Base-by-base conservation (phyloP, 2,797 vertebrate genomes). In the Brachymystax lenok region DNA sequence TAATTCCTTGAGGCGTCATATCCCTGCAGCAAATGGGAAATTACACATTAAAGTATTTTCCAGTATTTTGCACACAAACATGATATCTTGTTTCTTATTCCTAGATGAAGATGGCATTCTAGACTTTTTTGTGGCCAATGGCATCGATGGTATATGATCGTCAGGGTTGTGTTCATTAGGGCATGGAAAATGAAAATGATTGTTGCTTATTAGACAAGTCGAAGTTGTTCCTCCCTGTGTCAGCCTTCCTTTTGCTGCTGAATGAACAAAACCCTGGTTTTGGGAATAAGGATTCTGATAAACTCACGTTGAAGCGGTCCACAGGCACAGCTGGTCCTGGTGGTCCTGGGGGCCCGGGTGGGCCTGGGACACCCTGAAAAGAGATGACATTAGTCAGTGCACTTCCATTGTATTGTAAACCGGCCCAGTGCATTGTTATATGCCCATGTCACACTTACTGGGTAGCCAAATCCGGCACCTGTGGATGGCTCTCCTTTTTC, bases 401-500 rank as follows among this genome's bases (percentile, higher is more conserved):
- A 12, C 10, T 21, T 8, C 21, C n/a, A 61, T 12, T 17, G 21
- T 24, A 63, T 12, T 63, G 21, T 27, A 12, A 63, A 63, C 21
- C 21, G 10, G 56, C 56, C 56, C 56, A 61, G 59, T 24, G 12
- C 21, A 63, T 12, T 63, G 21, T 63, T 27, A 46, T 27, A 63
- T 27, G 59, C 24, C 4, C 24, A 46, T 46, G 2, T 10, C 27
- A 27, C 4, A 80, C 96, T 96, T 79, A 98, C 97, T 84, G 81
- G 88, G 69, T 89, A 75, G 46, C 89, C 85, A 3, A 84, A 86
- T 12, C 91, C 78, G 82, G 4, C 0, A 90, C 88, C 40, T 46
- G 40, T 46, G 56, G 92, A 91, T 0, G 95, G 90, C 52, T 97
- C 96, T 0, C 97, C 97, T 80, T 95, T 98, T 82, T 95, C 94